Evolutionary conservation across 1,140 invertebrate genomes (phyloP).

Genomic region (Cataglyphis hispanica): DNA sequence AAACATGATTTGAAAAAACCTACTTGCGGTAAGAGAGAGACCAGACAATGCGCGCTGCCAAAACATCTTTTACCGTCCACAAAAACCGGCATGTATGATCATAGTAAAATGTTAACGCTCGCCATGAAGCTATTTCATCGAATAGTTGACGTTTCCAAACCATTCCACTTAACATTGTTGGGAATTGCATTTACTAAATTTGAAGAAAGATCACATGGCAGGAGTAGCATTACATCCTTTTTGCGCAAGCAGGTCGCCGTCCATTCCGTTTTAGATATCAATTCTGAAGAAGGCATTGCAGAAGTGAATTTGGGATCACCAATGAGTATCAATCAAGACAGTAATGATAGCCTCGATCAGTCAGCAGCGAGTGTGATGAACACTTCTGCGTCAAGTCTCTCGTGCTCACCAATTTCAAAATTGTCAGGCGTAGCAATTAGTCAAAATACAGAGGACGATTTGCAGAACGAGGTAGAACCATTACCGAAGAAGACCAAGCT

Average conservation of each 20-base stretch:
- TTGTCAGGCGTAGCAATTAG: conserved; percentile 22
- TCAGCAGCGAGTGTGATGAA: conserved; percentile 33
- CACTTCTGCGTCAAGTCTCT: conserved; percentile 65
- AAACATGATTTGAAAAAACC: conserved; percentile 88
- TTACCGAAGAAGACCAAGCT: conserved; percentile 90
- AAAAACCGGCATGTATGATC: conserved; percentile 86
- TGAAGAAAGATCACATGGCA: conserved; percentile 89
- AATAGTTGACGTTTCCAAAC: conserved; percentile 90
- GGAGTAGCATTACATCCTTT: conserved; percentile 90
- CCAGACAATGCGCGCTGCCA: conserved; percentile 90
- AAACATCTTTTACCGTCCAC: conserved; percentile 88
- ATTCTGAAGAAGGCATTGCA: conserved; percentile 80
- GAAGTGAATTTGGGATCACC: conserved; percentile 80
- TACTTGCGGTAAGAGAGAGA: conserved; percentile 90
- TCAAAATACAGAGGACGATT: conserved; percentile 78
- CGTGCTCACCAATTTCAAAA: conserved; percentile 75
- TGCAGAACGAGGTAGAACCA: conserved; percentile 89
- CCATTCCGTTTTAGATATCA: conserved; percentile 89
- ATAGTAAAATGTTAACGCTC: conserved; percentile 89
- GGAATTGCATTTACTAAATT: conserved; percentile 93
- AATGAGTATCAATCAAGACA: conserved; percentile 83
- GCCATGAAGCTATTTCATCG: conserved; percentile 92
- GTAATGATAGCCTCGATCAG: conserved; percentile 78
- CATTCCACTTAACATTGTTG: conserved; percentile 92
- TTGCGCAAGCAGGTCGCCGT: conserved; percentile 90